Base-by-base conservation (phyloP, 2,113 vertebrate genomes). In the Gymnorhina tibicen region DNA sequence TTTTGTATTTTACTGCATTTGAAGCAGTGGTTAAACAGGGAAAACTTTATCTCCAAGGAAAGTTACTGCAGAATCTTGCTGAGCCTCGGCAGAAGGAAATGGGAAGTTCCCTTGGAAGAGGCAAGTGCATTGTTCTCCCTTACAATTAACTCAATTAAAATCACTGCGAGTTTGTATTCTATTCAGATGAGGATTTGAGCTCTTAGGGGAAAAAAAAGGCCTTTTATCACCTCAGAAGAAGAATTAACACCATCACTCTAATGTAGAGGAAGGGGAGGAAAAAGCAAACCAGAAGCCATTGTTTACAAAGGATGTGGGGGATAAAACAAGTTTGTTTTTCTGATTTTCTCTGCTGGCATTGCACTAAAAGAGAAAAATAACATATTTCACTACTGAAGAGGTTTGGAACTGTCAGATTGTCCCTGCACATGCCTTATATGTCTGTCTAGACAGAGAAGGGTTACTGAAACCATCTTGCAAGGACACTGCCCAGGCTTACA, bases 121-220 rank as follows among this genome's bases (percentile, higher is more conserved):
- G 41, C 69, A 84, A 94, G n/a, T 68, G 41, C 73, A 87, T 93
- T 96, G 93, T 92, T 97, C 85, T 95, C 30, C 59, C 52, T 68
- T 69, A 87, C 80, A 94, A 84, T 93, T 94, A 90, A 66, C 87
- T 94, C 62, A 58, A 49, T 74, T 92, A 84, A 87, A 92, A 83
- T 81, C 80, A 64, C 56, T 33, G 60, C 64, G 88, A 91, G 79
- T 78, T 94, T 0, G 6, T 86, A 96, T 95, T 96, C 85, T 96
- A 95, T 96, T 93, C 88, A 93, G 85, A 95, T 91, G 76, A 94
- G 95, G 91, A 91, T 93, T 90, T 92, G 64, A 92, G 41, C 22
- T 26, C 28, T 84, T 52, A 50, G 35, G 21, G 15, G 11, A 2
- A 56, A 56, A 78, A 85, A 81, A 78, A 13, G 20, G 16, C 30